Base-by-base conservation (phyloP, 2,797 vertebrate genomes). In the Halcyon smyrnensis region DNA sequence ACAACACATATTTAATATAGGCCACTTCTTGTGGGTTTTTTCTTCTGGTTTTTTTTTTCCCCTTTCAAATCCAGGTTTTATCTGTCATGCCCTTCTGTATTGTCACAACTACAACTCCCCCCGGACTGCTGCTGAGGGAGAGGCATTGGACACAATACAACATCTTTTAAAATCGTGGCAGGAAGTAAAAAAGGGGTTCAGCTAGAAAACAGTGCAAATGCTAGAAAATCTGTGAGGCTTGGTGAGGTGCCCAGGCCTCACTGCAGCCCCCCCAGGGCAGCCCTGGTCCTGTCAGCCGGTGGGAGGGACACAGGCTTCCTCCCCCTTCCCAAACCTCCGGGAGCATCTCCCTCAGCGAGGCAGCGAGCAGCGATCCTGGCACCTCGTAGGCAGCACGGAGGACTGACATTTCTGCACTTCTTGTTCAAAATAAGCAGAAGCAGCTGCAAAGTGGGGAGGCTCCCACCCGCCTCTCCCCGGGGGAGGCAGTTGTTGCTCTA, bases 401-500 rank as follows among this genome's bases (percentile, higher is more conserved):
- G 53, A 90, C 71, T 75, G 82, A 68, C 76, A 28, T 68, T 68
- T 78, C 73, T 78, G 68, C 68, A 85, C 43, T 43, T 54, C 69
- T 53, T 34, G 64, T 48, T 70, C 57, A 24, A 45, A 71, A 81
- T n/a, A 53, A 94, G 82, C 4, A 64, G 85, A 27, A 95, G 94
- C 96, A 97, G 95, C 95, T 97, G 94, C 94, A 64, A 20, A 91
- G 82, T 57, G 83, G 24, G 84, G 50, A 85, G 71, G 91, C 46
- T 90, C 63, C 79, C 73, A 14, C 15, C 75, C 7, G 1, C 87
- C 78, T 24, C 50, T 79, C 73, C 64, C 64, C 0, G 0, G 11
- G 23, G 32, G 21, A 95, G 63, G 83, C 96, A 96, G 91, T 96
- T 96, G 94, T n/a, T 95, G 88, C 59, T 94, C 79, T 86, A 78